Conservation (phyloP, 2,888 invertebrate species). For the Bruchidius siliquastri region DNA sequence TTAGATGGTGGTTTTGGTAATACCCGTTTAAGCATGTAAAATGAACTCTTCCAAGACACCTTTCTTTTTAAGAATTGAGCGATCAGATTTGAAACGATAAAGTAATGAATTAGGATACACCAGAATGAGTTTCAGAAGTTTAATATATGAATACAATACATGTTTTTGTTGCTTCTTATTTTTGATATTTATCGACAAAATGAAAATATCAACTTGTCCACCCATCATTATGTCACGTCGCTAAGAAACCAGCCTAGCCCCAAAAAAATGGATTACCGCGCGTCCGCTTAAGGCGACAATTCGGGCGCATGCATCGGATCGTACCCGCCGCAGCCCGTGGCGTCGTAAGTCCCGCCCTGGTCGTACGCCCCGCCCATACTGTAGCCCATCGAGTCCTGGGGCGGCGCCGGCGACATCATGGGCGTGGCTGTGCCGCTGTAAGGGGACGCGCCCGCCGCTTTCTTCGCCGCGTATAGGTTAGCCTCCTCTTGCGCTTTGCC, state of each 20-base stretch:
- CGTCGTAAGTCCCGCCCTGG: conserved; percentile 82
- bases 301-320: conserved; percentile 87
- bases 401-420: conserved; percentile 92
- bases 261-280: not conserved
- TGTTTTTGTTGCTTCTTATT: too few species aligned
- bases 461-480: conserved; percentile 97
- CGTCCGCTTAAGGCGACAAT: conserved; percentile 54
- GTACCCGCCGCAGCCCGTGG: conserved; percentile 85
- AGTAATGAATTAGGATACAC: too few species aligned
- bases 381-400: conserved; percentile 90
- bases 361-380: conserved; percentile 90
- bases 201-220: too few species aligned
- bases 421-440: conserved; percentile 88
- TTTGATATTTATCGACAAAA: too few species aligned
- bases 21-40: too few species aligned
- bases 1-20: too few species aligned
- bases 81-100: too few species aligned
- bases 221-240: too few species aligned
- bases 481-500: conserved; percentile 99
- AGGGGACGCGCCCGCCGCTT: conserved; percentile 74
- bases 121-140: too few species aligned
- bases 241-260: not conserved
- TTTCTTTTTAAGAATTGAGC: too few species aligned
- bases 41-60: too few species aligned
- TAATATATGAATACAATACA: too few species aligned